Percentiles rank a stretch among this genome's conserved stretches.
These are phyloP conservation scores for Microtus ochrogaster DNA, from an alignment of 2,113 vertebrate genomes.

Conservation along the genomic window DNA sequence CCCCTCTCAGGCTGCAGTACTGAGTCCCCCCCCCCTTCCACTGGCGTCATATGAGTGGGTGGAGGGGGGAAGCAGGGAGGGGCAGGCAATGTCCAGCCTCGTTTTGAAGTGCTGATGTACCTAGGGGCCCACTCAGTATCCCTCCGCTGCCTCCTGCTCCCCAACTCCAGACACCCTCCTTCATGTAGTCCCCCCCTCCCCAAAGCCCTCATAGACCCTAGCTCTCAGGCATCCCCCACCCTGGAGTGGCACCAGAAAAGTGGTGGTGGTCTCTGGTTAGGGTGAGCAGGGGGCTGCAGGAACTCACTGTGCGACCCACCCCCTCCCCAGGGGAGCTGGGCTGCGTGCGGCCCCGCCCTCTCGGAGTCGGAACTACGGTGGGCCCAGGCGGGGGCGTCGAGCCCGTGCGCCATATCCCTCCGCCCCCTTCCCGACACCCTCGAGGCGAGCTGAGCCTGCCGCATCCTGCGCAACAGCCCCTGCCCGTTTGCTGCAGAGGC, in stretches of 20 bases:
- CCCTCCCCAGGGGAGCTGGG: no score
- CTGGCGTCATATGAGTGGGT: no score
- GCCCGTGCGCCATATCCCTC: constrained; percentile 36
- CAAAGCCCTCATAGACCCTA: neutral
- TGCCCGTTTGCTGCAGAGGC: constrained; percentile 43
- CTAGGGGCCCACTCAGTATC: neutral
- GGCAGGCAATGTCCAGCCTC: neutral
- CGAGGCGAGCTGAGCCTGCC: neutral
- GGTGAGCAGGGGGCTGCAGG: neutral
- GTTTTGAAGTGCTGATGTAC: neutral
- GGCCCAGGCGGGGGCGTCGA: constrained; percentile 36
- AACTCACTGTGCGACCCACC: neutral
- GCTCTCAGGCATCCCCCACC: neutral
- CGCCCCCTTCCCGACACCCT: constrained; percentile 51
- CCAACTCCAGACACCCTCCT: neutral
- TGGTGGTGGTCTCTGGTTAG: neutral
- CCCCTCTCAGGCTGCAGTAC: neutral
- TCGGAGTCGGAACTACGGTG: constrained; percentile 8
- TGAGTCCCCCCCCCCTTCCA: neutral
- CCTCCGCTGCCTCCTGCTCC: constrained; percentile 33
- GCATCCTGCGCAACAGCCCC: constrained; percentile 50
- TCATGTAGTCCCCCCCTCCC: no score
- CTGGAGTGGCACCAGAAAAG: neutral
- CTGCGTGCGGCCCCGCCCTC: constrained; percentile 20
- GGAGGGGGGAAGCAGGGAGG: no score